Base-by-base conservation (phyloP, 2,797 vertebrate genomes). In the Alosa sapidissima region DNA sequence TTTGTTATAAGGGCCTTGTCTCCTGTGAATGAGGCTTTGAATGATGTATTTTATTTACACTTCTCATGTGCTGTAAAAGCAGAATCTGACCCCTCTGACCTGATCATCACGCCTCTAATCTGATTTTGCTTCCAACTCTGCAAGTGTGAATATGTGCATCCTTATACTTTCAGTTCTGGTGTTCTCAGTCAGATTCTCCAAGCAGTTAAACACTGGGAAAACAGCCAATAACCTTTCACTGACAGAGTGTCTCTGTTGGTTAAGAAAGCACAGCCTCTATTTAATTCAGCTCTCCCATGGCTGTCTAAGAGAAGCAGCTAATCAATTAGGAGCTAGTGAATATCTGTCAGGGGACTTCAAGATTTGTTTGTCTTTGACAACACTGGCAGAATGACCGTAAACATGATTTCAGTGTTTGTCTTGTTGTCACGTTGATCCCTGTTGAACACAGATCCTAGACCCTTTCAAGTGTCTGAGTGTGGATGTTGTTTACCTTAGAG, bases 361-460 rank as follows among this genome's bases (percentile, higher is more conserved):
- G 83, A 88, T 81, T 83, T 88, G 88, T 89, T 89, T 86, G 85
- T 88, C 89, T 84, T 87, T 88, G 86, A 86, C 85, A 85, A 86
- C 84, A 84, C 86, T 85, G 55, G n/a, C 62, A 84, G 85, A 52
- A 51, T 78, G 87, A 82, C 84, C 68, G 28, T 85, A 86, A 72
- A 72, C 65, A 72, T 16, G 65, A 72, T 72, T 41, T 16, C 65
- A 72, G 65, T 36, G 28, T 72, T 72, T 72, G 65, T 72, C 28
- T 72, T 36, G 28, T 72, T 72, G 65, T 72, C 65, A 72, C 28
- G 65, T 16, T 72, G 65, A 72, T 72, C 33, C 65, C 13, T 41
- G 41, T 28, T 16, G 28, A 68, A 68, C 33, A 72, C 14, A 0
- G 58, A 41, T 36, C 33, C 65, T 6, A 14, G 5, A 4, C 11